Evolutionary conservation across 53 echinoderm and acorn worm genomes (phyloP).

Genomic region (Luidia sarsii): DNA sequence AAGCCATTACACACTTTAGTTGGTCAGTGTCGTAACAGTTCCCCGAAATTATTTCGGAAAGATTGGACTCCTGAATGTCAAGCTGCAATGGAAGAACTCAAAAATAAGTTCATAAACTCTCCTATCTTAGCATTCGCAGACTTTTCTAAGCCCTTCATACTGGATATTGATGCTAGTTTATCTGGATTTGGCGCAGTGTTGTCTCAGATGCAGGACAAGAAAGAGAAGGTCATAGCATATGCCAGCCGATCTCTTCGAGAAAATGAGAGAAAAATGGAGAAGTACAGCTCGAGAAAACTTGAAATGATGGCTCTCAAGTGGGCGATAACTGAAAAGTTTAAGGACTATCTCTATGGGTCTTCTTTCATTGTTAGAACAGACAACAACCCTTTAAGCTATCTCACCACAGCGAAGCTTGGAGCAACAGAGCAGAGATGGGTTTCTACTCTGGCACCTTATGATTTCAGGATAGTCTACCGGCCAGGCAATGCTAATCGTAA

Average conservation of each 20-base stretch:
- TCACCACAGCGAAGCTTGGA: slow-evolving; percentile 32
- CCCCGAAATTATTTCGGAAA: background rate
- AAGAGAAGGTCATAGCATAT: slow-evolving; percentile 28
- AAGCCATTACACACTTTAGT: slow-evolving; percentile 18
- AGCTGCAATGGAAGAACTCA: slow-evolving; percentile 7
- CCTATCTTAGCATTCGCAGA: slow-evolving; percentile 50
- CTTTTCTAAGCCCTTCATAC: slow-evolving; percentile 34
- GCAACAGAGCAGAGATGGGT: slow-evolving; percentile 6
- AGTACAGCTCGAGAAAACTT: slow-evolving; percentile 60
- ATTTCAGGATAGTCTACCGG: background rate
- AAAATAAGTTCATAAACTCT: slow-evolving; percentile 7
- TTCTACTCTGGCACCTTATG: background rate
- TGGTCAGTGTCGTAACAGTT: slow-evolving; percentile 3
- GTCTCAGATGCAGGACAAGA: background rate
- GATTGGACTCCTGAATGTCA: slow-evolving; percentile 2
- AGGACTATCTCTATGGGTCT: slow-evolving; percentile 44
- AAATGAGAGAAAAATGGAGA: slow-evolving; percentile 45
- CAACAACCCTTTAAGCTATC: slow-evolving; percentile 50
- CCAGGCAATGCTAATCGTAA: background rate
- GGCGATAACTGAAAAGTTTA: slow-evolving; percentile 11
- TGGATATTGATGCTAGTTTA: slow-evolving; percentile 60
- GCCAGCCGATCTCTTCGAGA: slow-evolving; percentile 7
- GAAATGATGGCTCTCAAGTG: slow-evolving; percentile 63
- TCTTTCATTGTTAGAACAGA: slow-evolving; percentile 34
- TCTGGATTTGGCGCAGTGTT: slow-evolving; percentile 16